Base-by-base conservation (phyloP, 2,797 vertebrate species). In the Iguana delicatissima region DNA sequence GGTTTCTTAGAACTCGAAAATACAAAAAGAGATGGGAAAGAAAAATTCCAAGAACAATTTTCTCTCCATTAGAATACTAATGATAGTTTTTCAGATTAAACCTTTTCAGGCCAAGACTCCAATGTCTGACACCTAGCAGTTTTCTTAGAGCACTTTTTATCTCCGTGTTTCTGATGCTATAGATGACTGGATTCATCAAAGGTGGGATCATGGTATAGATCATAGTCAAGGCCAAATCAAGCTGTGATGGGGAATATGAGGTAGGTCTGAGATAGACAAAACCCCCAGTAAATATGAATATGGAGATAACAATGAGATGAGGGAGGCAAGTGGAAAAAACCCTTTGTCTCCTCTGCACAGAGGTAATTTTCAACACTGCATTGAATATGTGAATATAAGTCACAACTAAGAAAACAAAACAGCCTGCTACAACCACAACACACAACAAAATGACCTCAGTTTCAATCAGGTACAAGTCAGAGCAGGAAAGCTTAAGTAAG, bases 311-410 rank as follows among this genome's bases (percentile, higher is more conserved):
- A 10, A 22, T 14, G 9, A 89, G 57, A 32, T 89, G 88, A 9
- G 73, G 88, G 3, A 89, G 24, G 46, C 82, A 89, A 50, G 81
- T 89, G 32, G 88, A 89, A 14, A 89, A 20, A 2, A 81, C 73
- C 2, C 84, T 89, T 6, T 84, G 32, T 12, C 32, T 57, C 10
- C 72, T 82, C 7, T 77, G 35, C 24, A 57, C 13, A 24, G 81
- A 77, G 72, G 73, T 72, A 1, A 89, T 89, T 77, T 35, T 84
- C 1, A 77, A 29, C 0, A 89, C 42, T 18, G 73, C 14, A 77
- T 6, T 16, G 0, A 89, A 64, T 3, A 89, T 84, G 3, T 24
- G 18, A 12, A 77, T 20, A 1, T 89, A 84, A 3, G 57, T 77
- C 26, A 14, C 8, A 64, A 84, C 55, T 1, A 89, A 84, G 52